A percentile compares a stretch with the other conserved stretches of the same genome.
Evolutionary conservation across 2,888 invertebrate genomes (phyloP).

Genomic region (Globia sparganii): DNA sequence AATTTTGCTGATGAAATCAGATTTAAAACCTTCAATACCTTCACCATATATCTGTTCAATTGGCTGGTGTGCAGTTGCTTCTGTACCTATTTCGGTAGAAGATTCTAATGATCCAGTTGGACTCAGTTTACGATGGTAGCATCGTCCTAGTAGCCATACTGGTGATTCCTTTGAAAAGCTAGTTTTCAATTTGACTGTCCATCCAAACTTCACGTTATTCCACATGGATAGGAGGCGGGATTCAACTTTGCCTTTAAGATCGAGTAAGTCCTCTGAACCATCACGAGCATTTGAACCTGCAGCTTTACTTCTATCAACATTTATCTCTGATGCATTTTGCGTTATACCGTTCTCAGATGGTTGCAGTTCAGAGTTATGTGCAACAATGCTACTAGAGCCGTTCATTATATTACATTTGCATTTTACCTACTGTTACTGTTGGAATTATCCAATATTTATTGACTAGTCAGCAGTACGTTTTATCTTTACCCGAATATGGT

Average conservation of each 20-base stretch:
- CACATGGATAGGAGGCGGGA: slow-evolving; percentile 96
- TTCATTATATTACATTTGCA: slow-evolving; percentile 77
- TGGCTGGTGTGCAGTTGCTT: slow-evolving; percentile 91
- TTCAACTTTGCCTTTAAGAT: slow-evolving; percentile 94
- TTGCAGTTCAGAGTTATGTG: slow-evolving; percentile 75
- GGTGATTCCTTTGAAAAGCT: slow-evolving; percentile 96
- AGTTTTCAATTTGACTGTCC: slow-evolving; percentile 94
- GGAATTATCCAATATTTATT: slow-evolving; percentile 48
- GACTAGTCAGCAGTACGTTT: slow-evolving; percentile 56
- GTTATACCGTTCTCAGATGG: slow-evolving; percentile 72
- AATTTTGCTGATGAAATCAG: slow-evolving; percentile 95
- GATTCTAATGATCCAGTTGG: slow-evolving; percentile 91
- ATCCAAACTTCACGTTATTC: slow-evolving; percentile 97
- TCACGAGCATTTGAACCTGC: slow-evolving; percentile 81
- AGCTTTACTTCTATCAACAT: slow-evolving; percentile 73
- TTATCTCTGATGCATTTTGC: slow-evolving; percentile 73
- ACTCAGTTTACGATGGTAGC: slow-evolving; percentile 94
- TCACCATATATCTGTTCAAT: slow-evolving; percentile 90
- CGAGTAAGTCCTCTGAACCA: slow-evolving; percentile 85
- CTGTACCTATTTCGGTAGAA: slow-evolving; percentile 91
- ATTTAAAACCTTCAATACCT: slow-evolving; percentile 95
- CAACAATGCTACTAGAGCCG: slow-evolving; percentile 76
- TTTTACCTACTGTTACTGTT: slow-evolving; percentile 53
- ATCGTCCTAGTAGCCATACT: slow-evolving; percentile 95
- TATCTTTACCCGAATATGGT: slow-evolving; percentile 27